These are phyloP conservation scores for Monopis laevigella DNA, from an alignment of 2,888 invertebrate species.

Conservation along the genomic window DNA sequence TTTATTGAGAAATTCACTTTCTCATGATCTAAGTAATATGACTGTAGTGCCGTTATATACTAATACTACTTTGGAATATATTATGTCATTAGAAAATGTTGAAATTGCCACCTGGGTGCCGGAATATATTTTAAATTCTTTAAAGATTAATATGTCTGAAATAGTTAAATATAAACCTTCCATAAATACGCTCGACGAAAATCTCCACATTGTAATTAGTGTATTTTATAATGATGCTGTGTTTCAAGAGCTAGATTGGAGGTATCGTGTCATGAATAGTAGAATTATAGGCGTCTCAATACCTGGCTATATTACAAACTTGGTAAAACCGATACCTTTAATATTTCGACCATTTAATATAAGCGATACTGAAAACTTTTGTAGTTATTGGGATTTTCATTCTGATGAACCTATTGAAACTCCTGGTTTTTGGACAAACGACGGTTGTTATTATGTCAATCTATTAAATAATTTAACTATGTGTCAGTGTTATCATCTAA, in stretches of 20 bases:
- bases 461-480: constrained; percentile 30
- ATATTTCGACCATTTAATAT: constrained; percentile 42
- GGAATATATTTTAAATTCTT: constrained; percentile 35
- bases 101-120: constrained; percentile 67
- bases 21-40: constrained; percentile 44
- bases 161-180: constrained; percentile 17
- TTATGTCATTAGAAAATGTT: constrained; percentile 51
- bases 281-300: constrained; percentile 69
- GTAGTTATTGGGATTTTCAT: constrained; percentile 69
- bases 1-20: constrained; percentile 29
- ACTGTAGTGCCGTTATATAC: constrained; percentile 41
- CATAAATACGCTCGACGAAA: constrained; percentile 17
- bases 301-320: constrained; percentile 64
- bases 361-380: constrained; percentile 31
- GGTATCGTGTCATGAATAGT: constrained; percentile 39
- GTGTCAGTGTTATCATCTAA: constrained; percentile 67
- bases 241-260: constrained; percentile 51
- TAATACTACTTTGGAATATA: constrained; percentile 52
- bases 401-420: constrained; percentile 23
- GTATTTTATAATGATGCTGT: constrained; percentile 62
- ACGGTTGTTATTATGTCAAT: constrained; percentile 55
- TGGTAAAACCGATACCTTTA: constrained; percentile 63
- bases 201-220: constrained; percentile 55
- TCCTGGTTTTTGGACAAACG: constrained; percentile 62
- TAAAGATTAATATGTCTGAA: constrained; percentile 32